Base-by-base conservation (phyloP, 2,113 vertebrate genomes). In the Cichladusa arquata region DNA sequence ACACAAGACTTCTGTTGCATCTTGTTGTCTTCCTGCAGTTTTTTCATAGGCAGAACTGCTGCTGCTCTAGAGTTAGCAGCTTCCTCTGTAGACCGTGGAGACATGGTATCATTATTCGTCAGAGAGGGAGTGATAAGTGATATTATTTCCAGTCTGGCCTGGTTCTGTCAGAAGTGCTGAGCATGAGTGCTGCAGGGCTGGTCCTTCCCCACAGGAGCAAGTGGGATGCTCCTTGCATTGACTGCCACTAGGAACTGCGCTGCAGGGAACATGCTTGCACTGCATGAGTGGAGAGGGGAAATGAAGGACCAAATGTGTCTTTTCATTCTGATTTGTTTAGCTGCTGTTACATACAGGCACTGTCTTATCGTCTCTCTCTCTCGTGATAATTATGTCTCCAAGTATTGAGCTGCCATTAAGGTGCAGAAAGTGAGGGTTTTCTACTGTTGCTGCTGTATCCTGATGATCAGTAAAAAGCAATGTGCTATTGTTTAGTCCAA, bases 181-280 rank as follows among this genome's bases (percentile, higher is more conserved):
- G 31, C 2, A 0, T 57, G 69, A 61, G 42, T 31, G 65, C 51
- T 83, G 34, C 53, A 12, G 8, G 61, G 81, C 65, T 42, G 45
- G 51, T 34, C 0, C 0, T 42, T 88, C 61, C 72, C 47, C 42
- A 17, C 10, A 19, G 31, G 56, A 90, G 1, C 25, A 44, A 50
- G 11, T 10, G 51, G 76, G 40, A 72, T 73, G 56, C 48, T 86
- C 3, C 2, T 66, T 82, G 50, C 18, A 1, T 22, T 47, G 69
- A 12, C 64, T 71, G 47, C 60, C 56, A 7, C 23, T 28, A 14
- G 57, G 50, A 92, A 17, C 57, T 23, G 60, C 0, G 0, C 73
- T 38, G 38, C 64, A 65, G 60, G 58, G 31, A 82, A 14, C 15
- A 18, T 0, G 0, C 24, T 87, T 51, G 18, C 0, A 0, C 44